Conservation (phyloP, 2,797 vertebrate species). For the Xenentodon cancila region DNA sequence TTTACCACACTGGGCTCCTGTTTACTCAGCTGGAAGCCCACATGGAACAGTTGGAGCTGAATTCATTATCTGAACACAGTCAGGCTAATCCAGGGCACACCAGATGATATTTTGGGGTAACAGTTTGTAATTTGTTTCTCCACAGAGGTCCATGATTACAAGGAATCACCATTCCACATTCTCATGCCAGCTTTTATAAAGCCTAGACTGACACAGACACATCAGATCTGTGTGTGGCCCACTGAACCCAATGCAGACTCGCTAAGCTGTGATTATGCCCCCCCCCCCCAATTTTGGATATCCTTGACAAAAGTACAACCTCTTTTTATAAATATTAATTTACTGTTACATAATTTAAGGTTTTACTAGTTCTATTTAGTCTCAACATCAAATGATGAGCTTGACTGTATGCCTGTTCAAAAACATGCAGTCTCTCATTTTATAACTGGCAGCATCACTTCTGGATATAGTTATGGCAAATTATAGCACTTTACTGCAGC, state of each 20-base stretch:
- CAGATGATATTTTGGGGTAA: slow-evolving; percentile 57
- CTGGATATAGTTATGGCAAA: slow-evolving; percentile 66
- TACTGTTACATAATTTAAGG: slow-evolving; percentile 12
- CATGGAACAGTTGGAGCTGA: slow-evolving; percentile 39
- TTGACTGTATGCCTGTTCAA: slow-evolving; percentile 42
- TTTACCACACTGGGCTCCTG: slow-evolving; percentile 24
- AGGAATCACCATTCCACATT: slow-evolving; percentile 53
- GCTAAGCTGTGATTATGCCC: slow-evolving; percentile 51
- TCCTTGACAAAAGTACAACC: slow-evolving; percentile 23
- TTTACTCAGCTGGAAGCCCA: slow-evolving; percentile 59
- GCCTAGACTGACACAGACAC: slow-evolving; percentile 51
- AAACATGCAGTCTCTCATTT: slow-evolving; percentile 21
- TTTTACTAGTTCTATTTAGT: slow-evolving; percentile 26
- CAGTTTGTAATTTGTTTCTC: slow-evolving; percentile 70
- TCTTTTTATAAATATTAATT: slow-evolving; percentile 36
- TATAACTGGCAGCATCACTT: slow-evolving; percentile 24
- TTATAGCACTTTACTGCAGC: slow-evolving; percentile 70
- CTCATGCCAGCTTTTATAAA: slow-evolving; percentile 43
- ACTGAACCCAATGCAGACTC: slow-evolving; percentile 56
- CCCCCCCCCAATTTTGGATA: slow-evolving; percentile 29
- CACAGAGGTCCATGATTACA: slow-evolving; percentile 63
- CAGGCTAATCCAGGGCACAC: slow-evolving; percentile 65
- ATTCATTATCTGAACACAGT: slow-evolving; percentile 61
- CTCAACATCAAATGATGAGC: slow-evolving; percentile 28
- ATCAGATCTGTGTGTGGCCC: slow-evolving; percentile 66